Percentiles rank a stretch among this genome's conserved stretches.
These are phyloP conservation scores for Phyllotis vaccarum DNA, from an alignment of 2,797 vertebrate species.

Conservation along the genomic window DNA sequence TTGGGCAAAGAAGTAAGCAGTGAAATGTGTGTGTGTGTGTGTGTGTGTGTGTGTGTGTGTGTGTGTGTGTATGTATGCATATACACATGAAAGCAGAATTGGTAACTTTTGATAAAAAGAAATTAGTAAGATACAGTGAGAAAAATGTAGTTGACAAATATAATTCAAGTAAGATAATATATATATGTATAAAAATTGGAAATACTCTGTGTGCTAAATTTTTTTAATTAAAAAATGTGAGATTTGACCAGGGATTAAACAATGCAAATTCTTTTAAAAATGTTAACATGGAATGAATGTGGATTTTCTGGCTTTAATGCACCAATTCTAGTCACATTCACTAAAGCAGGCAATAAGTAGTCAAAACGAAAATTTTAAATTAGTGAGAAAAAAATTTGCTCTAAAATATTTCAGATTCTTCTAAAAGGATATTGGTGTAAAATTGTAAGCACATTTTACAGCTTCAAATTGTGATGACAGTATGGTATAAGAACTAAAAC, in stretches of 20 bases:
- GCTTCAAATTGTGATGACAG: neutral
- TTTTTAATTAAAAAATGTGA: neutral
- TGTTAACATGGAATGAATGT: neutral
- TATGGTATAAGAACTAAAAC: neutral
- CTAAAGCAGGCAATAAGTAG: neutral
- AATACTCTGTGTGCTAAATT: neutral
- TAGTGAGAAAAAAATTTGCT: neutral
- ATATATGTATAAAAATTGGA: neutral
- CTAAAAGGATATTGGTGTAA: neutral
- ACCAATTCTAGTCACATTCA: neutral
- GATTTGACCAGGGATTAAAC: neutral
- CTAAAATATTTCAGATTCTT: neutral
- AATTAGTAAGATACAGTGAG: neutral
- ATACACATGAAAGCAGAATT: neutral
- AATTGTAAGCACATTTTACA: neutral
- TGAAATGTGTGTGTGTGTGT: neutral
- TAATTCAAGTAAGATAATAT: neutral
- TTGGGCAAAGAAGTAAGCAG: neutral
- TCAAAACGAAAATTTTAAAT: neutral
- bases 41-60: neutral
- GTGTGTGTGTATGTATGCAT: no score
- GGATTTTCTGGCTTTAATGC: neutral
- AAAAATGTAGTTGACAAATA: neutral
- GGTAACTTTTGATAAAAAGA: neutral
- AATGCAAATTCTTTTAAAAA: neutral